Evolutionary conservation across 2,888 invertebrate genomes (phyloP).

Genomic region (Agriopis aurantiaria): DNA sequence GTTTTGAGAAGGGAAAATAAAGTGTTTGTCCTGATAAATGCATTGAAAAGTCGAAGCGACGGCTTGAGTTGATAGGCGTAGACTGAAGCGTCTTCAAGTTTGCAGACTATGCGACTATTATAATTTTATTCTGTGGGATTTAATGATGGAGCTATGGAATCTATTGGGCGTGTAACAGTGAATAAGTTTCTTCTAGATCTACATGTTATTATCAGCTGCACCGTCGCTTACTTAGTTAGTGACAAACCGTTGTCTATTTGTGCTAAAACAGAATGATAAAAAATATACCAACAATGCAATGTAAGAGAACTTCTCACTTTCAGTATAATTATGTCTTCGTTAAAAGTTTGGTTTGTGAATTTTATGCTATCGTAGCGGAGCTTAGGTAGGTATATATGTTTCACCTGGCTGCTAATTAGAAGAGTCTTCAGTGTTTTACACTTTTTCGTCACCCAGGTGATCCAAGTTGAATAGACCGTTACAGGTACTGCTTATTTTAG

Average conservation of each 20-base stretch:
- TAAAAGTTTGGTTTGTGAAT: no score
- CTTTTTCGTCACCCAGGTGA: no score
- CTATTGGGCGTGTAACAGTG: neutral
- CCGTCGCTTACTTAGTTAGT: neutral
- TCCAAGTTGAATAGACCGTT: no score
- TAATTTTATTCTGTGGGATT: slow-evolving; percentile 14
- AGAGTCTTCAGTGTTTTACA: no score
- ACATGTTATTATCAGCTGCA: neutral
- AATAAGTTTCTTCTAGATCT: neutral
- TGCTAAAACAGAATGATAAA: no score
- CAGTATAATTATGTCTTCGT: no score
- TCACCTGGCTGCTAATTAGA: no score
- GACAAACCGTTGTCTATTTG: no score
- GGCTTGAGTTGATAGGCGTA: slow-evolving; percentile 53
- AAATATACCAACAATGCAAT: no score
- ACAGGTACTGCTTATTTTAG: neutral
- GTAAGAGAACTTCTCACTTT: no score
- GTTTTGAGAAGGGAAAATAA: slow-evolving; percentile 23
- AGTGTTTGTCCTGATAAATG: slow-evolving; percentile 54
- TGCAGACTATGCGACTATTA: slow-evolving; percentile 37
- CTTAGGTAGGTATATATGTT: neutral
- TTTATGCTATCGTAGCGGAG: neutral
- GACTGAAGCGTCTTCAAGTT: slow-evolving; percentile 43
- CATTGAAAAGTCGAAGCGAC: slow-evolving; percentile 59
- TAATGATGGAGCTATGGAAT: neutral